Conservation (phyloP, 37 sponge, comb jelly and placozoan species). For the Cladorhizidae sp. region DNA sequence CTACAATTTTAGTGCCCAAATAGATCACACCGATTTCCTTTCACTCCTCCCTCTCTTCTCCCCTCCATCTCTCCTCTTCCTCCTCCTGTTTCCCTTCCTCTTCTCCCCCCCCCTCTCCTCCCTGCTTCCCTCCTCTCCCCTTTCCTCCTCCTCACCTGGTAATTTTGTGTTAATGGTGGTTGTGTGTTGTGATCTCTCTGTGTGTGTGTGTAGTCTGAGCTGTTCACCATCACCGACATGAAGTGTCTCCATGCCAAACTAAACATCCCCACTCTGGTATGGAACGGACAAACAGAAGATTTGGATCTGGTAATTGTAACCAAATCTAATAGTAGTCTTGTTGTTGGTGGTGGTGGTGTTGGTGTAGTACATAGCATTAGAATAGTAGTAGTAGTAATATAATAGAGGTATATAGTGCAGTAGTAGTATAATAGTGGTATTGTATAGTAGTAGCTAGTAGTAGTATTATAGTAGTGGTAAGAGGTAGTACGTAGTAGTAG, state of each 20-base stretch:
- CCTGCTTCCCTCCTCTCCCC: background rate
- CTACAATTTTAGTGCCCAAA: no score
- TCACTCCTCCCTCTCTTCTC: background rate
- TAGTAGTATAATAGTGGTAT: no score
- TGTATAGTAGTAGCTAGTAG: no score
- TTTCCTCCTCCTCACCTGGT: background rate
- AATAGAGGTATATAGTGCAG: no score
- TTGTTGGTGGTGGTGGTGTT: no score
- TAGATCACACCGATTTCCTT: no score
- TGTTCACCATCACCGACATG: conserved; percentile 8
- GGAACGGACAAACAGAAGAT: conserved; percentile 2
- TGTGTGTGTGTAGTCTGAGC: conserved; percentile 4
- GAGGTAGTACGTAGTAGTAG: no score
- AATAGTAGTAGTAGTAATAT: no score
- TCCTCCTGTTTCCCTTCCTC: background rate
- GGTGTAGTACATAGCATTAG: no score
- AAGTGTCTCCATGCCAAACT: background rate
- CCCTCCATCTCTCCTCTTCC: background rate
- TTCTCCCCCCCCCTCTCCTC: background rate
- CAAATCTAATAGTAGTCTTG: no score
- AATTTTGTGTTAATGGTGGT: background rate
- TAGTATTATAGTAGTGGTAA: no score
- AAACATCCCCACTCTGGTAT: background rate
- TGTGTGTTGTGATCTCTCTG: no score
- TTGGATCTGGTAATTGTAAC: background rate